These are phyloP conservation scores for Amorpha juglandis DNA, from an alignment of 2,888 invertebrate species.

Conservation along the genomic window DNA sequence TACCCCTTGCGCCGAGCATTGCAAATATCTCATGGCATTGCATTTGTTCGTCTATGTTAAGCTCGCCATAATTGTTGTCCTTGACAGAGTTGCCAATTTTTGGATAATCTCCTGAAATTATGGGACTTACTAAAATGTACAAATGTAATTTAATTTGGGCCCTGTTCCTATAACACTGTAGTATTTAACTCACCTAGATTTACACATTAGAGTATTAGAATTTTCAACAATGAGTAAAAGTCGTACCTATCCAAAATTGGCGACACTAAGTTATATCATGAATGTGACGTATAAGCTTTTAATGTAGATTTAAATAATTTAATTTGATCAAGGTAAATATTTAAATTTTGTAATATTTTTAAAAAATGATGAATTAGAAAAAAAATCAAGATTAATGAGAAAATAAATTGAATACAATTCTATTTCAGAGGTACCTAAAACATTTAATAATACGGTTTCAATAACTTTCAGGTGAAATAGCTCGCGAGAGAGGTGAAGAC, in stretches of 20 bases:
- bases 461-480: conserved; percentile 88
- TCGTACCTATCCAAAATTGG: conserved; percentile 42
- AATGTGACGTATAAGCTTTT: conserved; percentile 73
- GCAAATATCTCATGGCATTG: conserved; percentile 71
- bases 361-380: not conserved
- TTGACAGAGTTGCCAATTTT: conserved; percentile 51
- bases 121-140: not conserved
- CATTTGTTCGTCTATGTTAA: conserved; percentile 62
- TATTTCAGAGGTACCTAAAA: not conserved
- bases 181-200: conserved; percentile 9
- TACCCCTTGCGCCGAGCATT: conserved; percentile 74
- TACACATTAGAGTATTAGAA: conserved; percentile 12
- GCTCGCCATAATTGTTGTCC: conserved; percentile 50
- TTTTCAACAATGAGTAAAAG: not conserved
- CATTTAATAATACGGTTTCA: conserved; percentile 37
- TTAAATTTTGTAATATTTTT: conserved; percentile 1
- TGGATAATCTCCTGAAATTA: conserved; percentile 32
- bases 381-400: conserved; percentile 23
- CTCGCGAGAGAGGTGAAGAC: conserved; percentile 89
- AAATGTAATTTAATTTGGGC: not conserved
- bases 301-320: conserved; percentile 59
- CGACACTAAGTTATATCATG: conserved; percentile 51
- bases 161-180: conserved; percentile 14
- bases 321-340: conserved; percentile 20
- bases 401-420: not conserved